These are phyloP conservation scores for Dendrocincla tyrannina DNA, from an alignment of 2,797 vertebrate genomes.

Conservation along the genomic window DNA sequence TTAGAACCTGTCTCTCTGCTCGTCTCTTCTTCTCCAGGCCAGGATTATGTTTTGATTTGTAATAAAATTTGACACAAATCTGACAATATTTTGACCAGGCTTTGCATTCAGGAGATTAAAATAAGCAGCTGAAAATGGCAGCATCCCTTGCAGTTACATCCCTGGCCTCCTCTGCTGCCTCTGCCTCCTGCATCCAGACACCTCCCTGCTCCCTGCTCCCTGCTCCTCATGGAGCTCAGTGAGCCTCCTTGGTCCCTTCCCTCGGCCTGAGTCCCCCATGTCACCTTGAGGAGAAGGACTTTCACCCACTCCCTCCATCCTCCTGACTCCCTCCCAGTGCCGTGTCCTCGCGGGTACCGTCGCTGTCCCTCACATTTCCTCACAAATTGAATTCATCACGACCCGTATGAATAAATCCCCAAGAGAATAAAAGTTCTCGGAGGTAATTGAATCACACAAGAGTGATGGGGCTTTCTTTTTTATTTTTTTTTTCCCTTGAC, in stretches of 20 bases:
- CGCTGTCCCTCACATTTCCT: background rate
- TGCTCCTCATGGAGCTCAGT: rapidly evolving
- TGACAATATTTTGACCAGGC: slow-evolving; percentile 49
- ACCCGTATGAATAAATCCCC: slow-evolving; percentile 44
- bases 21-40: slow-evolving; percentile 37
- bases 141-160: background rate
- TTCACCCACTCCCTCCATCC: rapidly evolving
- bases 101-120: slow-evolving; percentile 31
- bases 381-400: slow-evolving; percentile 43
- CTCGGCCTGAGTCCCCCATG: rapidly evolving
- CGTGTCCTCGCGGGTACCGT: background rate
- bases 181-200: background rate
- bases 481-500: background rate
- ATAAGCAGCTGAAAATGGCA: background rate
- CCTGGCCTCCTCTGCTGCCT: background rate
- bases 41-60: slow-evolving; percentile 46
- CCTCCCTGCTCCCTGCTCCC: background rate
- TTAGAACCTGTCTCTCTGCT: slow-evolving; percentile 15
- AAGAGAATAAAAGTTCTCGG: slow-evolving; percentile 43
- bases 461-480: slow-evolving; percentile 11
- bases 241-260: background rate
- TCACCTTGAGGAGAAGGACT: background rate
- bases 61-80: slow-evolving; percentile 57
- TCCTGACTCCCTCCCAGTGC: background rate
- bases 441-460: slow-evolving; percentile 69